These are phyloP conservation scores for Rhynchonycteris naso DNA, from an alignment of 2,797 vertebrate species.

Conservation along the genomic window DNA sequence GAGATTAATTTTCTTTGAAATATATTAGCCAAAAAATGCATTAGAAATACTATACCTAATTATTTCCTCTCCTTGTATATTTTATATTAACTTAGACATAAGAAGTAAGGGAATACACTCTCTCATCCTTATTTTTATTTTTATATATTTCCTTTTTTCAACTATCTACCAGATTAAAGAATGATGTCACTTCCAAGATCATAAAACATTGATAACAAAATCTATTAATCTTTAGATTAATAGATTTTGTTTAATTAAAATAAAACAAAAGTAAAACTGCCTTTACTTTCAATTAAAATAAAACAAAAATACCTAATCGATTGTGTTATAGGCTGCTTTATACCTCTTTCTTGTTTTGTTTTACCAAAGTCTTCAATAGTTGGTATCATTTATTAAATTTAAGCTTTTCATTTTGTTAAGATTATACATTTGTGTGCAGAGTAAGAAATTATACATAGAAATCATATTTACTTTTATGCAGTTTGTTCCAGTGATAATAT, in stretches of 20 bases:
- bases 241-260: too few species aligned
- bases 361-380: background rate
- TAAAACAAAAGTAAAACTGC: background rate
- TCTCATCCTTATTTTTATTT: background rate
- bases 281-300: background rate
- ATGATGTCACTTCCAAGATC: slow-evolving; percentile 3
- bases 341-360: background rate
- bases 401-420: slow-evolving; percentile 3
- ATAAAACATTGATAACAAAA: background rate
- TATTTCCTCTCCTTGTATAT: background rate
- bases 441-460: background rate
- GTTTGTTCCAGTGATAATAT: background rate
- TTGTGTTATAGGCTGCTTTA: background rate
- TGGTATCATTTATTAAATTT: background rate
- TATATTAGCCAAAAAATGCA: background rate
- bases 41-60: background rate
- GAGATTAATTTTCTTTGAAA: slow-evolving; percentile 1
- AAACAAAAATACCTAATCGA: background rate
- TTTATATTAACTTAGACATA: background rate
- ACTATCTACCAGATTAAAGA: background rate
- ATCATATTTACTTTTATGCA: background rate
- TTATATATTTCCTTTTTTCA: background rate
- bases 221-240: too few species aligned
- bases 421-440: background rate
- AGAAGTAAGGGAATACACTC: background rate